Conservation (phyloP, 2,888 invertebrate species). For the Coronaproctus castanopsis region DNA sequence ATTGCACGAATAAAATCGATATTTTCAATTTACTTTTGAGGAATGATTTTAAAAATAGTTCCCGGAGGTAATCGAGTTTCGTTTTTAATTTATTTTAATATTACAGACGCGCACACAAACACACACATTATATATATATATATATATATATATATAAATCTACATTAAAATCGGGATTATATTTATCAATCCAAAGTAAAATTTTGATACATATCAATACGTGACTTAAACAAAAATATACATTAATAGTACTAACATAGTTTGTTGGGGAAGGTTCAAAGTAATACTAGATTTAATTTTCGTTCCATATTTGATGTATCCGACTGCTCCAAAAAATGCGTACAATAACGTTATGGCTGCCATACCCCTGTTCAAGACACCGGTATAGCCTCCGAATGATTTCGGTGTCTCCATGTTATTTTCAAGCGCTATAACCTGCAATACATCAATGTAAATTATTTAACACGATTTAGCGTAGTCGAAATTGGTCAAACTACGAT, state of each 20-base stretch:
- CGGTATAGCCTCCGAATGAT: slow-evolving; percentile 50
- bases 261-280: slow-evolving; percentile 46
- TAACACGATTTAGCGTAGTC: not conserved
- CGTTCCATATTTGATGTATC: slow-evolving; percentile 60
- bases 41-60: too few relatives aligned
- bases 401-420: slow-evolving; percentile 73
- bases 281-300: slow-evolving; percentile 53
- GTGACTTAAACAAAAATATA: too few relatives aligned
- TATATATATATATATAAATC: not conserved
- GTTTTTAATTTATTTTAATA: too few relatives aligned
- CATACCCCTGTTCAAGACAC: slow-evolving; percentile 70
- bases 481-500: too few relatives aligned
- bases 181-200: too few relatives aligned
- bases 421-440: slow-evolving; percentile 69
- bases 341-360: slow-evolving; percentile 52
- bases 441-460: slow-evolving; percentile 12
- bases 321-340: slow-evolving; percentile 58
- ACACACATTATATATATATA: not conserved
- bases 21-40: too few relatives aligned
- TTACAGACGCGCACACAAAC: not conserved
- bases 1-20: too few relatives aligned
- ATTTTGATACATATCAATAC: too few relatives aligned
- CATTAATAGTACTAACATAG: slow-evolving; percentile 31
- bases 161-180: not conserved
- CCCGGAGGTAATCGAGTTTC: too few relatives aligned